Percentiles rank a stretch among this genome's conserved stretches.
Conservation (phyloP, 2,113 vertebrate species). For the Saccopteryx bilineata region DNA sequence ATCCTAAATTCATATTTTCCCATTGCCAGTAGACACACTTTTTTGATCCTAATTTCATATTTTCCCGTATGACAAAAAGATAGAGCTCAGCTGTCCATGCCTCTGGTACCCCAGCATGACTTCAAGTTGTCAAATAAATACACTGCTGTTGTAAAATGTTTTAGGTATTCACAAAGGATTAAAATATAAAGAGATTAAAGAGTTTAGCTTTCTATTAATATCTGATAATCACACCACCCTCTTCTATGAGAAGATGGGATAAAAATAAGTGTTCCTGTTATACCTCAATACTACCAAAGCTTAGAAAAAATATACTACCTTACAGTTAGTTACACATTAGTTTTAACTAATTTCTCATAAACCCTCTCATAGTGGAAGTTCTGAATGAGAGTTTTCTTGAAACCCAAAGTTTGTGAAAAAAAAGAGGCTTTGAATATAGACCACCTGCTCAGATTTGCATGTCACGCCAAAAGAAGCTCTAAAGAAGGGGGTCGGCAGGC, state of each 20-base stretch:
- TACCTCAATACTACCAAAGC: neutral
- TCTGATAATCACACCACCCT: neutral
- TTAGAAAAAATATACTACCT: neutral
- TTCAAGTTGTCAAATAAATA: neutral
- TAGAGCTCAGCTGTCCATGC: neutral
- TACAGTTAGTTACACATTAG: neutral
- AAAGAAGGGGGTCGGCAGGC: neutral
- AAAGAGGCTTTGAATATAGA: slow-evolving; percentile 22
- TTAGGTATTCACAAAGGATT: neutral
- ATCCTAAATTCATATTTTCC: neutral
- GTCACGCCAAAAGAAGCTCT: neutral
- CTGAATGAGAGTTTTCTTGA: slow-evolving; percentile 6
- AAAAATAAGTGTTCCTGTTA: neutral
- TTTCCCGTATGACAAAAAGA: neutral
- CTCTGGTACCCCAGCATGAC: neutral
- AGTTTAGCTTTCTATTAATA: slow-evolving; percentile 10
- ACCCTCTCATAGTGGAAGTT: neutral
- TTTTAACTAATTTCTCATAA: slow-evolving; percentile 41
- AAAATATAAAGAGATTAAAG: neutral
- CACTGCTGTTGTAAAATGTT: neutral
- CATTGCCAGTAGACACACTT: neutral
- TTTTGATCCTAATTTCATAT: neutral
- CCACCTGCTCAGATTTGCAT: neutral
- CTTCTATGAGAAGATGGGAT: neutral
- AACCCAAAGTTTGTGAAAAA: neutral